Base-by-base conservation (phyloP, 2,888 invertebrate species). In the Tiliacea aurago region DNA sequence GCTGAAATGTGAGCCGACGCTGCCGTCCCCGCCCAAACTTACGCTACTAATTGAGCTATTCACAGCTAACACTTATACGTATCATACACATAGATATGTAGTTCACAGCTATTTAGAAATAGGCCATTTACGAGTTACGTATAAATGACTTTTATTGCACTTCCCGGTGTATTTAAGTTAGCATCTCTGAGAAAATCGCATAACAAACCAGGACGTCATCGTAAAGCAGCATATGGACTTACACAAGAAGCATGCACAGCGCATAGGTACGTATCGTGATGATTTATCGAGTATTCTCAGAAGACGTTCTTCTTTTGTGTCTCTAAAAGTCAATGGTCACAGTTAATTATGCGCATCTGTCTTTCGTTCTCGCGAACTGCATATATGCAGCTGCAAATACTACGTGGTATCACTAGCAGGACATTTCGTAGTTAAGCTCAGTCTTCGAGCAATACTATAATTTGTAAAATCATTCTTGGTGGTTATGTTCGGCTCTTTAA, bases 1-100 rank as follows among this genome's bases (percentile, higher is more conserved):
- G 84, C 84, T 88, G 88, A 89, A 90, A 89, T 84, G 81, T 49
- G 76, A 76, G 41, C 69, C 56, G 70, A 63, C 71, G 64, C 68
- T 37, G 58, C 53, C 49, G 33, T 53, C 45, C 80, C 83, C 76
- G 78, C 72, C 80, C 72, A 70, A 84, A 81, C 76, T 74, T 69
- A 67, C 71, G 67, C 66, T 77, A 79, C 76, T 81, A 84, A 81
- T 81, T 78, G 70, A 81, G 85, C 80, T 78, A 72, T 63, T 76
- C 76, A 76, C 74, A 56, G 67, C 70, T 71, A 69, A 73, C 78
- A 78, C 64, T 84, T 85, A 63, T 79, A 76, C 76, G 76, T 75
- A 75, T 76, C 68, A 20, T 74, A 81, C 79, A 70, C 41, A 58
- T 65, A 69, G 49, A 79, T 71, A 63, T 76, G 47, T 70, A 70